Base-by-base conservation (phyloP, 2,888 invertebrate species). In the Stenotaenia linearis region DNA sequence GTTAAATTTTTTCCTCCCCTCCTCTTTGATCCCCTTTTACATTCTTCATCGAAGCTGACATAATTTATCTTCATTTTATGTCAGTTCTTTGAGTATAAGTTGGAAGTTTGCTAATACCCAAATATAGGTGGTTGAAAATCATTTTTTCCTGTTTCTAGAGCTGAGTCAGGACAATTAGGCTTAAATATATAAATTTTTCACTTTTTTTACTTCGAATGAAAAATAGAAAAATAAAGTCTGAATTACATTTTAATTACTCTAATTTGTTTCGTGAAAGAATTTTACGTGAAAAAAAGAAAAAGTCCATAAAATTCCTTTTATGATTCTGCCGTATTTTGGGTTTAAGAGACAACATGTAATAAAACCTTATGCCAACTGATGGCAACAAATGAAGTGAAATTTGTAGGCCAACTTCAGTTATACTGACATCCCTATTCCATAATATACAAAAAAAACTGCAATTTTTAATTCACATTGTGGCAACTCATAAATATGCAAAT, bases 11-110 rank as follows among this genome's bases (percentile, higher is more conserved):
- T 25, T 69, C 10, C 25, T 69, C 25, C 23, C 21, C 15, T 50
- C 18, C 50, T 18, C 21, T 18, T n/a, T 9, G 18, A 1, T n/a
- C 28, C 69, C 9, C 25, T 69, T 69, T 28, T n/a, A 10, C 28
- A 4, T 69, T 69, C 25, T 69, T 10, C 15, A 15, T 28, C n/a
- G 69, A 69, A 15, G 69, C 69, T 28, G 69, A 69, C 69, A 28
- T 69, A 69, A 69, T 69, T 69, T 69, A 69, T 69, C 69, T 69
- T 69, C 69, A 69, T 69, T 69, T 69, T 69, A 25, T 69, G 69
- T 25, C 69, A 69, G 69, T 69, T 69, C 28, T 28, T 69, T 69
- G 28, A 69, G 25, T 69, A 2, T 23, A 28, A 69, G 69, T 69
- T 25, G 28, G 25, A 69, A n/a, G 10, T 69, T 69, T 69, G 69